These are phyloP conservation scores for Tetrapedia diversipes DNA, from an alignment of 2,888 invertebrate species.

Conservation along the genomic window DNA sequence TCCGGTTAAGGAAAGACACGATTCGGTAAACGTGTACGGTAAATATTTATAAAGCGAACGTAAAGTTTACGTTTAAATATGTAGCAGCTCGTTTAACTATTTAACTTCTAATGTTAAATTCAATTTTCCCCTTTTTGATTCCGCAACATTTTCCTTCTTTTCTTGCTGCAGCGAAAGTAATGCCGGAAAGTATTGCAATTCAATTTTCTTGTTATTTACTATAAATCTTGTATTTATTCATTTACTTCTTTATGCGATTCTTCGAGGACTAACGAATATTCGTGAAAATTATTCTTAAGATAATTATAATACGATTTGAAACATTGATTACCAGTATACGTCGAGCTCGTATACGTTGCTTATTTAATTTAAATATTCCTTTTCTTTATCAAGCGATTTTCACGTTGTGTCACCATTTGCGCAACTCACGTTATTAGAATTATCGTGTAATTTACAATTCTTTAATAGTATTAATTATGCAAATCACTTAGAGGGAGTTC, in stretches of 20 bases:
- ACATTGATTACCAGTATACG: too few species aligned
- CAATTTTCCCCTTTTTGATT: background rate
- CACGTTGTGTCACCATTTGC: background rate
- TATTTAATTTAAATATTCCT: too few species aligned
- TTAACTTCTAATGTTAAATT: background rate
- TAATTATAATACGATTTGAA: too few species aligned
- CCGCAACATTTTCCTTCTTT: background rate
- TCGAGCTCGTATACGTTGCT: too few species aligned
- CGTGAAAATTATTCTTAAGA: too few species aligned
- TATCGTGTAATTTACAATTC: background rate
- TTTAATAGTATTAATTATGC: background rate
- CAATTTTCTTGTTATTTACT: too few species aligned
- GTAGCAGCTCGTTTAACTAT: slow-evolving; percentile 11
- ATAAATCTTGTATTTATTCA: too few species aligned
- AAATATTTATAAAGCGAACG: slow-evolving; percentile 11
- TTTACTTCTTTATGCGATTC: too few species aligned
- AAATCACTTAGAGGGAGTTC: slow-evolving; percentile 8
- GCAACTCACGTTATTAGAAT: background rate
- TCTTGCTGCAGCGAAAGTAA: too few species aligned
- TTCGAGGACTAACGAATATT: too few species aligned
- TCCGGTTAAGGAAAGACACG: background rate
- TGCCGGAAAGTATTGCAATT: too few species aligned
- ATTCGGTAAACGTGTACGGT: background rate
- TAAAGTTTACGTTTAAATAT: background rate
- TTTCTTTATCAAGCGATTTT: background rate